Conservation (phyloP, 2,113 vertebrate species). For the Paracanthobrama guichenoti region DNA sequence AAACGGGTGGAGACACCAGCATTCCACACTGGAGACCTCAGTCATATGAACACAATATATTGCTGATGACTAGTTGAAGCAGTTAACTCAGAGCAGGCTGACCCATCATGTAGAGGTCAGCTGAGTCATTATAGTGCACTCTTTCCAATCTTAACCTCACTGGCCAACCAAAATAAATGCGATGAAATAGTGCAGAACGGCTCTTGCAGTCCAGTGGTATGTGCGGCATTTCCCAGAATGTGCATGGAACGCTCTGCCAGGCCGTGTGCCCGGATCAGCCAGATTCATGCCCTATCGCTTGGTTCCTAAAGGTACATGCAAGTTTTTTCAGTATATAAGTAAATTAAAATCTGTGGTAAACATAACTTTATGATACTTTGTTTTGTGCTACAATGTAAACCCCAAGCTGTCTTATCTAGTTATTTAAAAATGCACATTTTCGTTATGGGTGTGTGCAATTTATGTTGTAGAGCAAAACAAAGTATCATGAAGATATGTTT, state of each 20-base stretch:
- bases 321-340: background rate
- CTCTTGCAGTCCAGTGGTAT: constrained; percentile 45
- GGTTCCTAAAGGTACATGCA: constrained; percentile 20
- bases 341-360: no score
- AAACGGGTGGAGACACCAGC: no score
- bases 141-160: background rate
- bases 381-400: no score
- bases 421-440: no score
- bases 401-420: no score
- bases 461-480: no score
- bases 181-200: constrained; percentile 40
- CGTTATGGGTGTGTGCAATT: no score
- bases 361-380: no score
- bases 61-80: background rate
- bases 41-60: background rate
- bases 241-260: constrained; percentile 38
- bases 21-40: background rate
- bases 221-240: constrained; percentile 55
- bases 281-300: constrained; percentile 15
- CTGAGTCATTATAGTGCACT: constrained; percentile 11
- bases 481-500: no score
- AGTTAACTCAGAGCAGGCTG: background rate
- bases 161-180: constrained; percentile 27
- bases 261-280: constrained; percentile 40
- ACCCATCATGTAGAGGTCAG: background rate